Percentiles rank a stretch among this genome's conserved stretches.
These are phyloP conservation scores for Rhopalosiphum maidis DNA, from an alignment of 1,140 invertebrate genomes.

Conservation along the genomic window DNA sequence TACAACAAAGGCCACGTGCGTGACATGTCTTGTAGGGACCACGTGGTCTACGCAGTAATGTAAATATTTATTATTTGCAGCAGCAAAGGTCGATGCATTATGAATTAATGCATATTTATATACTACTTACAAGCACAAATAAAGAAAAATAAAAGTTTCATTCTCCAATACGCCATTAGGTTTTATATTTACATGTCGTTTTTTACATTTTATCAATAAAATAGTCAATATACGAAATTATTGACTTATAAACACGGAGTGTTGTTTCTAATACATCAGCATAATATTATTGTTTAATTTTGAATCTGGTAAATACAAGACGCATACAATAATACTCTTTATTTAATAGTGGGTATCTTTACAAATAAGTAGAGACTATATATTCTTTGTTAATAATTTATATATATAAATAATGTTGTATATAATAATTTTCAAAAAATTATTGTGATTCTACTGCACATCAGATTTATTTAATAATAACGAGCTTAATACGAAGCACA, in stretches of 20 bases:
- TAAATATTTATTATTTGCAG: conserved; percentile 35
- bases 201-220: background rate
- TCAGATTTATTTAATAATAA: too few relatives aligned
- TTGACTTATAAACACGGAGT: background rate
- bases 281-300: background rate
- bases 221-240: background rate
- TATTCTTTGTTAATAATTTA: too few relatives aligned
- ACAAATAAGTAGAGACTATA: too few relatives aligned
- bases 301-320: background rate
- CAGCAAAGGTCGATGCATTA: conserved; percentile 4
- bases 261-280: background rate
- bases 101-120: background rate
- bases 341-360: background rate
- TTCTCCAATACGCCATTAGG: background rate
- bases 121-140: background rate
- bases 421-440: background rate
- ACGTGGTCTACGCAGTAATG: background rate
- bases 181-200: background rate
- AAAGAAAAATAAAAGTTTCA: background rate
- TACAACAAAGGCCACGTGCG: background rate
- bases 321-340: too few relatives aligned
- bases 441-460: too few relatives aligned
- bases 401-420: too few relatives aligned
- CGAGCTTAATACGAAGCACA: background rate
- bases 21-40: background rate